Evolutionary conservation across 2,888 invertebrate species (phyloP).

Genomic region (Cacoxenus indagator): DNA sequence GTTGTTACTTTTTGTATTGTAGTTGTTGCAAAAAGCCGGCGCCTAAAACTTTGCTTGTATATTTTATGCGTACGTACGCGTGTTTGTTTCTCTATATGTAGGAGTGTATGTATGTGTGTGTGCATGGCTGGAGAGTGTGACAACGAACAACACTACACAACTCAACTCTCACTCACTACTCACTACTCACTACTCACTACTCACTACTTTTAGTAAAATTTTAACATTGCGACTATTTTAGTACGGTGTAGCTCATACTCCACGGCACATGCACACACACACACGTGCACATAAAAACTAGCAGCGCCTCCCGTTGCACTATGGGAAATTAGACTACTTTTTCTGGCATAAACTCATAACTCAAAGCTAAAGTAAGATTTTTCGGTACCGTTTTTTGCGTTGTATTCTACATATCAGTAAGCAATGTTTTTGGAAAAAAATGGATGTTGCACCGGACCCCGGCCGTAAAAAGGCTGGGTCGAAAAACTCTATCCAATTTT

Average conservation of each 20-base stretch:
- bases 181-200: too few relatives aligned
- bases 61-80: neutral
- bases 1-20: conserved; percentile 15
- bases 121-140: neutral
- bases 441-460: too few relatives aligned
- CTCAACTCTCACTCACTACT: neutral
- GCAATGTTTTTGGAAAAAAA: too few relatives aligned
- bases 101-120: conserved; percentile 9
- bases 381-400: too few relatives aligned
- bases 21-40: conserved; percentile 24
- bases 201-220: neutral
- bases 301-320: too few relatives aligned
- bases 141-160: neutral
- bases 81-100: neutral
- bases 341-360: too few relatives aligned
- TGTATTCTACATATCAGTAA: too few relatives aligned
- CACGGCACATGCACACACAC: conserved; percentile 14
- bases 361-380: too few relatives aligned
- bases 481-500: too few relatives aligned
- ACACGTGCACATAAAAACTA: conserved; percentile 9
- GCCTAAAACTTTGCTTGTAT: conserved; percentile 34
- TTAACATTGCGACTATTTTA: conserved; percentile 16
- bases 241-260: neutral
- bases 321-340: too few relatives aligned
- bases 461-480: too few relatives aligned